Evolutionary conservation across 2,888 invertebrate genomes (phyloP).

Genomic region (Stictocephala bisonia): DNA sequence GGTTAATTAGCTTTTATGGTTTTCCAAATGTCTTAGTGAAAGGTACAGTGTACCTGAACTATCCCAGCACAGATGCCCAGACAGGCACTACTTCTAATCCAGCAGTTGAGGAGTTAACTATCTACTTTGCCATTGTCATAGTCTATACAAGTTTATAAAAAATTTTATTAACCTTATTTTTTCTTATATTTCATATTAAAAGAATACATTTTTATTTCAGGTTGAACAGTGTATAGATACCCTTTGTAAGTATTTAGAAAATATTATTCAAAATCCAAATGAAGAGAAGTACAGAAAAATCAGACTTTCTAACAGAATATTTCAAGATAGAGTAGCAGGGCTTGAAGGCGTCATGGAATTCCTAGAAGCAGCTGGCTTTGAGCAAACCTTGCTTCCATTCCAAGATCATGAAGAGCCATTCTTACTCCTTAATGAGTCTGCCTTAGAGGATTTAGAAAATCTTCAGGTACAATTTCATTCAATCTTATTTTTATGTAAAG

Average conservation of each 20-base stretch:
- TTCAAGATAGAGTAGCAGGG: constrained; percentile 82
- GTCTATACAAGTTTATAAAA: no score
- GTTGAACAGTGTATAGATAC: constrained; percentile 86
- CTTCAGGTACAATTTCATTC: no score
- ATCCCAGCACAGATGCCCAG: no score
- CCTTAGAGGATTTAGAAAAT: constrained; percentile 69
- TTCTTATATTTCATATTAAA: no score
- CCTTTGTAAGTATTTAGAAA: constrained; percentile 89
- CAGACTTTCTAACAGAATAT: constrained; percentile 84
- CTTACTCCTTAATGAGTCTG: constrained; percentile 74
- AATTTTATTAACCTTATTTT: no score
- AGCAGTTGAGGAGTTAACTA: no score
- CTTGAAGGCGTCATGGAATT: constrained; percentile 86
- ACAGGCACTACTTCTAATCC: no score
- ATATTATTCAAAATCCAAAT: constrained; percentile 84
- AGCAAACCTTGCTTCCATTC: constrained; percentile 69
- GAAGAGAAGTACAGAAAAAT: constrained; percentile 94
- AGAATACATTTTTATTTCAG: constrained; percentile 68
- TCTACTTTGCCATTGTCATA: no score
- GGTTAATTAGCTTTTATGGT: no score
- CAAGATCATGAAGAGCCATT: constrained; percentile 74
- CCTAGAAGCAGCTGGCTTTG: constrained; percentile 86
- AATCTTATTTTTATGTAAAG: no score
- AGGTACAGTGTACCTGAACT: no score
- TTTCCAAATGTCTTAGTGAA: no score